These are phyloP conservation scores for Ceriagrion tenellum DNA, from an alignment of 2,888 invertebrate genomes.

Conservation along the genomic window DNA sequence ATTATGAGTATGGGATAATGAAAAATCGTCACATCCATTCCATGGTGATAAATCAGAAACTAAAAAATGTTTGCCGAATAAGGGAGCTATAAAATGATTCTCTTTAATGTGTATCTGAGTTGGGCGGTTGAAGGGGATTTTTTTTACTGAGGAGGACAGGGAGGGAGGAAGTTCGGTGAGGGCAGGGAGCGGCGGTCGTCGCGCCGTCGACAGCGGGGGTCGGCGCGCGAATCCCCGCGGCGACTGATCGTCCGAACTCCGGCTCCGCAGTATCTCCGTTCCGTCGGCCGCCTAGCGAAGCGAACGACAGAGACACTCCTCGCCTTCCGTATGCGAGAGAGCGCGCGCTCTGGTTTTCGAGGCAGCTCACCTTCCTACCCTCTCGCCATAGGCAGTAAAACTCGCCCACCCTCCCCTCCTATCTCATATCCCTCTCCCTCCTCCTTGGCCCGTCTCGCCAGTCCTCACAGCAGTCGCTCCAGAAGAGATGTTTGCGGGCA, in stretches of 20 bases:
- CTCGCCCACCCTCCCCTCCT: not conserved
- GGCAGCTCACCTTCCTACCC: not conserved
- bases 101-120: too few species aligned
- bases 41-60: too few species aligned
- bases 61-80: too few species aligned
- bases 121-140: not conserved
- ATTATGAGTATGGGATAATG: too few species aligned
- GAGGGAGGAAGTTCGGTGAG: not conserved
- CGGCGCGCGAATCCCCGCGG: constrained; percentile 61
- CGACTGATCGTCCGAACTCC: constrained; percentile 23
- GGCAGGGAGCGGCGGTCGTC: not conserved
- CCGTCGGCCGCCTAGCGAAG: not conserved
- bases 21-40: too few species aligned
- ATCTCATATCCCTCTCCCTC: not conserved
- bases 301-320: not conserved
- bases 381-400: not conserved
- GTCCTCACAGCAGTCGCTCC: not conserved
- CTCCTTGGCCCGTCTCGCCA: not conserved
- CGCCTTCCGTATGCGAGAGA: not conserved
- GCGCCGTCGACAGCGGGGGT: constrained; percentile 59
- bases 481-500: not conserved
- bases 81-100: too few species aligned
- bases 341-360: not conserved
- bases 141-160: not conserved
- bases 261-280: not conserved